A percentile compares a stretch with the other conserved stretches of the same genome.
These are phyloP conservation scores for Salarias fasciatus DNA, from an alignment of 2,797 vertebrate species.

Conservation along the genomic window DNA sequence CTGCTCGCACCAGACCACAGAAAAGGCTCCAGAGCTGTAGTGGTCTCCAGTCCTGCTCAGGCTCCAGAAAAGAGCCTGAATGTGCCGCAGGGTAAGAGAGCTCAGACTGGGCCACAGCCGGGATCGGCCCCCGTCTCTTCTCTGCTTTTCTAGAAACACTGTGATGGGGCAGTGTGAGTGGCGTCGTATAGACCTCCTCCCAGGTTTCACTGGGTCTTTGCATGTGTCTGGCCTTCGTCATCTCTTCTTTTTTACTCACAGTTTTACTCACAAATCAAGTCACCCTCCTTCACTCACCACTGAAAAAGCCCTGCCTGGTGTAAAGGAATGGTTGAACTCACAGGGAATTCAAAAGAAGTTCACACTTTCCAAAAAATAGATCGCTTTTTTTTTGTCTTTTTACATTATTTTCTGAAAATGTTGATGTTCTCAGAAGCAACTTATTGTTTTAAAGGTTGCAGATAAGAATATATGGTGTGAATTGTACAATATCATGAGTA, in stretches of 20 bases:
- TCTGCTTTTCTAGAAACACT: background rate
- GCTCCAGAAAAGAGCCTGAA: slow-evolving; percentile 90
- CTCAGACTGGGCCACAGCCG: slow-evolving; percentile 51
- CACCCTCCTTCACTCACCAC: slow-evolving; percentile 32
- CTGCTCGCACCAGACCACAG: slow-evolving; percentile 93
- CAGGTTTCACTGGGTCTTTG: slow-evolving; percentile 15
- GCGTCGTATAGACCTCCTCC: background rate
- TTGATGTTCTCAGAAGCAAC: too few species aligned
- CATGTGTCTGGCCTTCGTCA: slow-evolving; percentile 53
- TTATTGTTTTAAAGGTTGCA: too few species aligned
- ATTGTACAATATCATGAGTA: too few species aligned
- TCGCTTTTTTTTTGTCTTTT: too few species aligned
- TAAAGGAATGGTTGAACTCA: slow-evolving; percentile 50
- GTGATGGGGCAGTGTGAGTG: background rate
- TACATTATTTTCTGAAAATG: too few species aligned
- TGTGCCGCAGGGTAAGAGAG: slow-evolving; percentile 87
- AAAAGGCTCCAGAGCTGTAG: slow-evolving; percentile 80
- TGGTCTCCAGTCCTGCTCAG: slow-evolving; percentile 81
- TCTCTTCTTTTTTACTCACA: slow-evolving; percentile 35
- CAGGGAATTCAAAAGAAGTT: slow-evolving; percentile 15
- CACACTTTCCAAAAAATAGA: background rate
- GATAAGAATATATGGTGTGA: too few species aligned
- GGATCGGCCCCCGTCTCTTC: slow-evolving; percentile 8
- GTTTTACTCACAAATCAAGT: slow-evolving; percentile 27
- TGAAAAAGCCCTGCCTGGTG: slow-evolving; percentile 36